phyloP scores from a whole-genome alignment of 2,113 vertebrate species.

The Verasper variegatus region DNA sequence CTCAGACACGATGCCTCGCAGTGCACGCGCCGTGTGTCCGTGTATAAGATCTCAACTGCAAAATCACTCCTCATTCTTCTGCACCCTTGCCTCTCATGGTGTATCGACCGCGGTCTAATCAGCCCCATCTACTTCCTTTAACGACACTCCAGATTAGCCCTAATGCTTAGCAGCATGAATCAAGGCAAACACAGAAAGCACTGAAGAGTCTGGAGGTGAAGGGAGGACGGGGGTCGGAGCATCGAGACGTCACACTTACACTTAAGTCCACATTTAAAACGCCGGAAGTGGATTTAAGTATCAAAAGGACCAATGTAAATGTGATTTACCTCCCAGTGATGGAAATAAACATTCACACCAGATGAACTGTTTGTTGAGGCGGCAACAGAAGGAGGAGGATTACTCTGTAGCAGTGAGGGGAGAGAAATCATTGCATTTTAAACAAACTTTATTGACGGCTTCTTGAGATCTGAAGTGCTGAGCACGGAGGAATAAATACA shows the following conservation, averaged over 20 bases:
- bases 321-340: constrained; percentile 15
- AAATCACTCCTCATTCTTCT: constrained; percentile 31
- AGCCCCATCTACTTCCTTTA: constrained; percentile 63
- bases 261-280: constrained; percentile 18
- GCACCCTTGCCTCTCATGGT: constrained; percentile 37
- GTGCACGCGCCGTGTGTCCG: constrained; percentile 28
- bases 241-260: constrained; percentile 15
- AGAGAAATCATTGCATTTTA: constrained; percentile 51
- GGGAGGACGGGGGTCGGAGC: constrained; percentile 17
- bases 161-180: constrained; percentile 72
- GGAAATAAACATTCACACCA: constrained; percentile 14
- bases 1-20: constrained; percentile 36
- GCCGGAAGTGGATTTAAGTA: constrained; percentile 14
- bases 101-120: constrained; percentile 57
- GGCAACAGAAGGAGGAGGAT: constrained; percentile 33
- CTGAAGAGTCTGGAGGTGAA: constrained; percentile 50
- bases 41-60: constrained; percentile 46
- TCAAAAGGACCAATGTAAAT: constrained; percentile 10
- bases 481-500: constrained; percentile 69
- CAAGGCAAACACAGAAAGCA: constrained; percentile 48
- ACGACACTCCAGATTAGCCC: constrained; percentile 66
- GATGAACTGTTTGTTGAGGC: constrained; percentile 11
- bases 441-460: constrained; percentile 70
- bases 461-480: constrained; percentile 59
- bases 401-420: constrained; percentile 14